phyloP scores from a whole-genome alignment of 2,113 vertebrate species.

The Gobius niger region DNA sequence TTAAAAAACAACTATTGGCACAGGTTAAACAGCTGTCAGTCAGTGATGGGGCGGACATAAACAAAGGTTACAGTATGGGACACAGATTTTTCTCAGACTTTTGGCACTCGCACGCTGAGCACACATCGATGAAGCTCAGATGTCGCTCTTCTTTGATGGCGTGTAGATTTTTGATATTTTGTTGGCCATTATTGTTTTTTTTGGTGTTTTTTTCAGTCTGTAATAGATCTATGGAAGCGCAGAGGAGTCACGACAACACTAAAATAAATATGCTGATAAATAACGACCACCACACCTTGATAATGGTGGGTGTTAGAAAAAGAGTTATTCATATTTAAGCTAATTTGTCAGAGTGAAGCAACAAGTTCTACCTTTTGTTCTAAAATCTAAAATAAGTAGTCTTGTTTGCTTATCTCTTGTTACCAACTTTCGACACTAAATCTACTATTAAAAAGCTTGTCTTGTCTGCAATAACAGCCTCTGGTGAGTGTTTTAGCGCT shows the following conservation, averaged over 20 bases:
- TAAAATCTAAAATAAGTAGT: neutral
- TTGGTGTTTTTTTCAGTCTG: conserved; percentile 3
- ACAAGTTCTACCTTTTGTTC: neutral
- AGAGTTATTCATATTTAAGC: neutral
- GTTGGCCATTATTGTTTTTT: conserved; percentile 5
- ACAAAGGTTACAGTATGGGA: conserved; percentile 43
- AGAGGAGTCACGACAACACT: neutral
- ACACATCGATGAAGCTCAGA: conserved; percentile 22
- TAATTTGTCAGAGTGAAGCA: neutral
- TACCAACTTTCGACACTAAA: neutral
- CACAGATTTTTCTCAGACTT: conserved; percentile 20
- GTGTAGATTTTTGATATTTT: conserved; percentile 10
- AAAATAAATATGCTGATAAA: neutral
- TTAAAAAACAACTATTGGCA: conserved; percentile 52
- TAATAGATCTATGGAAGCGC: neutral
- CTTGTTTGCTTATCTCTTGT: neutral
- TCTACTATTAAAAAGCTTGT: neutral
- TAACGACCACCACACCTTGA: neutral
- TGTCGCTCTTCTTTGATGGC: neutral
- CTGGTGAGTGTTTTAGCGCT: neutral
- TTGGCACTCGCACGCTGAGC: conserved; percentile 57
- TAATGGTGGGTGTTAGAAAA: neutral
- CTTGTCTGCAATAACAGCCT: neutral
- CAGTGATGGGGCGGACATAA: conserved; percentile 50
- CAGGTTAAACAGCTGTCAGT: conserved; percentile 53